phyloP scores from a whole-genome alignment of 1,140 invertebrate species.

The Panonychus citri region DNA sequence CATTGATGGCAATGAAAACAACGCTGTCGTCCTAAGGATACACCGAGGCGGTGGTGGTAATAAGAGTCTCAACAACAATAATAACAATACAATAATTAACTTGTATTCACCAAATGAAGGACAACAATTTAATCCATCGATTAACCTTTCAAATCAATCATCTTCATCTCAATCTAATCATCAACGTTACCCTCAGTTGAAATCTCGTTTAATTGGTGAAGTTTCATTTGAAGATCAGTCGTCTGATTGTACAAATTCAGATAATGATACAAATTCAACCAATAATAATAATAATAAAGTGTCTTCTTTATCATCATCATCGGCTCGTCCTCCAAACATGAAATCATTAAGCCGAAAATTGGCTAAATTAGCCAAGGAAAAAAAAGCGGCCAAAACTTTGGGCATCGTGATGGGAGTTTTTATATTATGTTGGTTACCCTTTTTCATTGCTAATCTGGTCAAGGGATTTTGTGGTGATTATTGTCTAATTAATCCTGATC shows the following conservation, averaged over 20 bases:
- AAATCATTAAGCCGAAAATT: constrained; percentile 68
- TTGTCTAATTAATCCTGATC: constrained; percentile 63
- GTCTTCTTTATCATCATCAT: background rate
- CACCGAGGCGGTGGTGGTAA: constrained; percentile 37
- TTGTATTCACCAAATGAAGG: background rate
- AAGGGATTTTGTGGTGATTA: constrained; percentile 47
- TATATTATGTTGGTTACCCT: constrained; percentile 84
- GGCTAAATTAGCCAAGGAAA: constrained; percentile 41
- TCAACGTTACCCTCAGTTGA: background rate
- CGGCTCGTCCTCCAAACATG: background rate
- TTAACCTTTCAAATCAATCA: background rate
- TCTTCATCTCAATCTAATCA: background rate
- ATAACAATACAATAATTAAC: background rate
- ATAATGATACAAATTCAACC: too few relatives aligned
- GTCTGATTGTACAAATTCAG: background rate
- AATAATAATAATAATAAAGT: too few relatives aligned
- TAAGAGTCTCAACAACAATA: background rate
- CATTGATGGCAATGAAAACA: background rate
- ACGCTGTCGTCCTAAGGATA: constrained; percentile 42
- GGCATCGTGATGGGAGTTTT: constrained; percentile 69
- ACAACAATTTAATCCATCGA: too few relatives aligned
- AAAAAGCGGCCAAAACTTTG: constrained; percentile 32
- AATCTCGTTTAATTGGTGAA: background rate
- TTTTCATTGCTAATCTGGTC: constrained; percentile 85
- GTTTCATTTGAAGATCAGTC: background rate